Conservation (phyloP, 2,113 vertebrate species). For the Caloenas nicobarica region DNA sequence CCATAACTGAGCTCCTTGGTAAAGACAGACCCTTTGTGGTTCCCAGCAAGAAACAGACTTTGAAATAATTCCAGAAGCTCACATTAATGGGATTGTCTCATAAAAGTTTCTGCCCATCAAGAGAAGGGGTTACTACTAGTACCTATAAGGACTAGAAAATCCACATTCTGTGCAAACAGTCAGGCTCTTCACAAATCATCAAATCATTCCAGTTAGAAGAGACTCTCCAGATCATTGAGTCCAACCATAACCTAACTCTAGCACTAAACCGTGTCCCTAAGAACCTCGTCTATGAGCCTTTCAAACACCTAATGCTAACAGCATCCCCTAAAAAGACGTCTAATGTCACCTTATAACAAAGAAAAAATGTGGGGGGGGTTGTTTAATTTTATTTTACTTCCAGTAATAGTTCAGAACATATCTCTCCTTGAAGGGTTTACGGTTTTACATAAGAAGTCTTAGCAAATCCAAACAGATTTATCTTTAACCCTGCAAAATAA, state of each 20-base stretch:
- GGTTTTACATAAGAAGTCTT: neutral
- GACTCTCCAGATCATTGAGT: too few species aligned
- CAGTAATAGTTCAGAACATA: neutral
- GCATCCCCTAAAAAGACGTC: neutral
- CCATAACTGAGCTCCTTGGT: neutral
- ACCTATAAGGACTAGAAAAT: neutral
- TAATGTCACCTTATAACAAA: neutral
- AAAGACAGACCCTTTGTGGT: neutral
- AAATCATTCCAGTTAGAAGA: too few species aligned
- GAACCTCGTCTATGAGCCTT: too few species aligned
- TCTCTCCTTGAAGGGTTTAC: neutral
- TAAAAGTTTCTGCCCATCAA: neutral
- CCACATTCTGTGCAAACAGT: neutral
- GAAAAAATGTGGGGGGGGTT: neutral
- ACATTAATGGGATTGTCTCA: neutral
- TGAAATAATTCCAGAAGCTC: neutral
- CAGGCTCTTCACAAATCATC: neutral
- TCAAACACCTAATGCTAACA: neutral
- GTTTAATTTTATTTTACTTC: neutral
- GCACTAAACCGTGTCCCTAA: too few species aligned
- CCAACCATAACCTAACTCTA: too few species aligned
- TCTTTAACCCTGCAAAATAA: neutral
- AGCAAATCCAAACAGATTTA: neutral
- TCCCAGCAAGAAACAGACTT: neutral
- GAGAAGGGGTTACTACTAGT: neutral